Evolutionary conservation across 2,888 invertebrate species (phyloP).

Genomic region (Agapetus fuscipes): DNA sequence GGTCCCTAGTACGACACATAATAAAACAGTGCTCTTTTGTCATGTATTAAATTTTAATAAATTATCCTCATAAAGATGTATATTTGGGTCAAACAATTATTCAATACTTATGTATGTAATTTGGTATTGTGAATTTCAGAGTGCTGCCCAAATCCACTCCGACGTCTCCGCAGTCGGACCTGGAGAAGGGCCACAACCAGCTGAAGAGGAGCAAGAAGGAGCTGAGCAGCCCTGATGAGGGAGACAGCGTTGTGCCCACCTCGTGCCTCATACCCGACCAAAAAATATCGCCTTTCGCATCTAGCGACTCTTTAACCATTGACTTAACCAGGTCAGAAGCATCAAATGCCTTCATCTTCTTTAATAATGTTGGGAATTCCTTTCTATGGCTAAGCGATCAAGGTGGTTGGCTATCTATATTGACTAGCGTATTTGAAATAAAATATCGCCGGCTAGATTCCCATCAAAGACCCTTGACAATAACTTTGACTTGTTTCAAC

Average conservation of each 20-base stretch:
- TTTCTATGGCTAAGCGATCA: too few relatives aligned
- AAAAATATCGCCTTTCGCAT: constrained; percentile 64
- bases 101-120: background rate
- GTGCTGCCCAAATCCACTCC: constrained; percentile 51
- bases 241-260: constrained; percentile 40
- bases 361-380: too few relatives aligned
- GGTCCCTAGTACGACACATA: too few relatives aligned
- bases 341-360: background rate
- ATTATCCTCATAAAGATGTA: constrained; percentile 21
- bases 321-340: constrained; percentile 44
- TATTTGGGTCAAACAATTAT: background rate
- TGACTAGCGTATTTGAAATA: too few relatives aligned
- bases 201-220: constrained; percentile 25
- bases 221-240: constrained; percentile 27
- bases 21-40: too few relatives aligned
- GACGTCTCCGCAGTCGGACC: constrained; percentile 45
- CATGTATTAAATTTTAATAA: constrained; percentile 33
- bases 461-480: too few relatives aligned
- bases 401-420: too few relatives aligned
- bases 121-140: too few relatives aligned
- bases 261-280: constrained; percentile 35
- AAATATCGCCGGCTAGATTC: too few relatives aligned
- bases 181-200: constrained; percentile 23
- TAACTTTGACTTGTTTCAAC: too few relatives aligned
- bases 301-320: constrained; percentile 75